Conservation (phyloP, 23 tunicate genomes). For the Phallusia fumigata region DNA sequence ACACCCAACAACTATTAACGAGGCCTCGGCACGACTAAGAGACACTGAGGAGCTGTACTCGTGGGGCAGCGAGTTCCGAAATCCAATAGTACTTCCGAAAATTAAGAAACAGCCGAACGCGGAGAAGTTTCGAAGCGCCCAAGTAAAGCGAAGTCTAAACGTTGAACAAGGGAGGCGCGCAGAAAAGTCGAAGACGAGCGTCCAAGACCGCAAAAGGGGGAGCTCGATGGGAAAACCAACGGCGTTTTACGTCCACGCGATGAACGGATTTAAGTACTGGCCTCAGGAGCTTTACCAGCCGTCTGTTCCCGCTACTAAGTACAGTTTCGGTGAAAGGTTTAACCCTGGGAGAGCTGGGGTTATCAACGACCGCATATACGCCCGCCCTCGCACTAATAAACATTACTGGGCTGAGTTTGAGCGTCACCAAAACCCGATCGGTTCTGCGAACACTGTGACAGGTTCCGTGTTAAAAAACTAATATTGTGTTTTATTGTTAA, state of each 20-base stretch:
- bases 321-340: conserved; percentile 75
- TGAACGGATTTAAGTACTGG: conserved; percentile 84
- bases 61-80: conserved; percentile 64
- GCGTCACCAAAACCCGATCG: conserved; percentile 81
- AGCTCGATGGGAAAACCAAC: conserved; percentile 41
- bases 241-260: conserved; percentile 81
- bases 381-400: conserved; percentile 65
- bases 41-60: conserved; percentile 61
- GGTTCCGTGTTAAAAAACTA: conserved; percentile 53
- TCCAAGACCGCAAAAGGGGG: not conserved
- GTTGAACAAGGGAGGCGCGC: not conserved
- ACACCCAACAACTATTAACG: conserved; percentile 38
- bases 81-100: conserved; percentile 73
- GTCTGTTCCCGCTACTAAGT: conserved; percentile 61
- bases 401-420: conserved; percentile 94
- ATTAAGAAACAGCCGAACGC: conserved; percentile 80
- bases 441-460: conserved; percentile 70
- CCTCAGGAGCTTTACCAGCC: conserved; percentile 66
- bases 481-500: not conserved
- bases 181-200: not conserved
- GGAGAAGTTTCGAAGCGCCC: conserved; percentile 75
- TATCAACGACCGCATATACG: conserved; percentile 77
- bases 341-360: conserved; percentile 85
- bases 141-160: conserved; percentile 30
- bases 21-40: conserved; percentile 31